Evolutionary conservation across 2,888 invertebrate species (phyloP).

Genomic region (Macaria liturata): DNA sequence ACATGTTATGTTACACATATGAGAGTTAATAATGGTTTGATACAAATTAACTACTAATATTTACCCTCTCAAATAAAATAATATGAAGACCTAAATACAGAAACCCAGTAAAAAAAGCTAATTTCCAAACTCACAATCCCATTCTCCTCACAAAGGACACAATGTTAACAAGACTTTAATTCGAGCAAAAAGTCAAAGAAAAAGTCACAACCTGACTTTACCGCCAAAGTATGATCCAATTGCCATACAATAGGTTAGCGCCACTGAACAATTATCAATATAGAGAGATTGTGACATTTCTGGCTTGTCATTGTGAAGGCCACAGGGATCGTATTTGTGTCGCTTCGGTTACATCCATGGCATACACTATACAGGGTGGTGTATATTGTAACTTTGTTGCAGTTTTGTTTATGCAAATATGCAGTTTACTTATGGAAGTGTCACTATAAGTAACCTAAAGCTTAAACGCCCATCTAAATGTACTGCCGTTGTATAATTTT

Average conservation of each 20-base stretch:
- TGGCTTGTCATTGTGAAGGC: slow-evolving; percentile 56
- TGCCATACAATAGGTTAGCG: slow-evolving; percentile 50
- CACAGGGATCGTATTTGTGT: slow-evolving; percentile 60
- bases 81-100: no score
- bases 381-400: neutral
- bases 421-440: no score
- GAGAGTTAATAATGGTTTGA: no score
- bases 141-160: no score
- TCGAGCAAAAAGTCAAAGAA: slow-evolving; percentile 9
- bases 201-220: slow-evolving; percentile 20
- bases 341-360: slow-evolving; percentile 43
- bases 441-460: no score
- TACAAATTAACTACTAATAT: no score
- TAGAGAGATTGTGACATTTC: slow-evolving; percentile 68
- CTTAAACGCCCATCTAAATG: no score
- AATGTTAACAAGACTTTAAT: slow-evolving; percentile 18
- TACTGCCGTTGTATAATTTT: no score
- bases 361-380: neutral
- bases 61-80: no score
- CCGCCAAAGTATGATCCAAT: slow-evolving; percentile 25
- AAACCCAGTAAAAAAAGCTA: no score
- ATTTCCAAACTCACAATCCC: no score
- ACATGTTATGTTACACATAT: no score
- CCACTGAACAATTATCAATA: slow-evolving; percentile 34
- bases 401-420: neutral